Percentiles rank a stretch among this genome's conserved stretches.
These are phyloP conservation scores for Dynastes tityus DNA, from an alignment of 2,888 invertebrate genomes.

Conservation along the genomic window DNA sequence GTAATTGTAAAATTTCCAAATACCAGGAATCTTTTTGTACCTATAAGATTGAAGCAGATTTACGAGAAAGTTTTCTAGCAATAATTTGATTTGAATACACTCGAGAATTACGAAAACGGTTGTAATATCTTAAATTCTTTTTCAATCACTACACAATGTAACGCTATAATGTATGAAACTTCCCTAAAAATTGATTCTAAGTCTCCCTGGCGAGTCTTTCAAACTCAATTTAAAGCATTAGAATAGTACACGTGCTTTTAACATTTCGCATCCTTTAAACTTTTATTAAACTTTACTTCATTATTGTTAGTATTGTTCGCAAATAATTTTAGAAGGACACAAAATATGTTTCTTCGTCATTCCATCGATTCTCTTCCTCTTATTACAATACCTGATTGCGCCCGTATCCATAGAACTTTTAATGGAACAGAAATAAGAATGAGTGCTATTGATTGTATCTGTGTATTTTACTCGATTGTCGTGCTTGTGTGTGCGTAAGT, in stretches of 20 bases:
- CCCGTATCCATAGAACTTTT: conserved; percentile 31
- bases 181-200: too few species aligned
- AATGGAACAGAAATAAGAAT: conserved; percentile 50
- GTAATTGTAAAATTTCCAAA: too few species aligned
- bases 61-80: too few species aligned
- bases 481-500: conserved; percentile 1
- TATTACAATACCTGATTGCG: conserved; percentile 13
- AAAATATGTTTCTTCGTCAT: neutral
- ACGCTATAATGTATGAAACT: too few species aligned
- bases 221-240: too few species aligned
- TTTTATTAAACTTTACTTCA: neutral
- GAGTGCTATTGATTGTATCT: conserved; percentile 38
- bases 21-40: too few species aligned
- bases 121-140: too few species aligned
- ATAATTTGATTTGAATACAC: too few species aligned
- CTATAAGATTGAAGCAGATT: too few species aligned
- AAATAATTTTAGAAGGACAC: conserved; percentile 7
- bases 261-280: neutral
- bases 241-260: neutral
- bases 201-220: too few species aligned
- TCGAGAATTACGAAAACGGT: too few species aligned
- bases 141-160: too few species aligned
- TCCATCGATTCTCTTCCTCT: neutral
- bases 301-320: conserved; percentile 19
- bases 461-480: neutral